Evolutionary conservation across 92 coral and sea anemone genomes (phyloP).

Genomic region (Epizoanthus fatuus): DNA sequence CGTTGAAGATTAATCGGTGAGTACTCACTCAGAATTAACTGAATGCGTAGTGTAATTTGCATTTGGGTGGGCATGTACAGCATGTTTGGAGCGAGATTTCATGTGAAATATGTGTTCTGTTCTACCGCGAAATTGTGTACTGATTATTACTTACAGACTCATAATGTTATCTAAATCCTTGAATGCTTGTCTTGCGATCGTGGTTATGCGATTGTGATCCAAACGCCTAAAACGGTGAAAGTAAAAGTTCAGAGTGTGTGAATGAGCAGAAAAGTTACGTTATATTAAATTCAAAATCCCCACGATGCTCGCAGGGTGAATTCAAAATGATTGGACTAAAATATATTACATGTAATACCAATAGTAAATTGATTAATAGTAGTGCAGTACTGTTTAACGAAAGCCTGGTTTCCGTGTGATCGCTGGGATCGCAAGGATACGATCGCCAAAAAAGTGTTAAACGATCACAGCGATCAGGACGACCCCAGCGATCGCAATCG

Average conservation of each 20-base stretch:
- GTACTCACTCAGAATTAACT: background rate
- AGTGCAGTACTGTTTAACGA: too few species aligned
- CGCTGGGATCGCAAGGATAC: too few species aligned
- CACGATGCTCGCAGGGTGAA: too few species aligned
- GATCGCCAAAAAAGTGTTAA: too few species aligned
- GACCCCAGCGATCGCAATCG: too few species aligned
- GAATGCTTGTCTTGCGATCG: constrained; percentile 78
- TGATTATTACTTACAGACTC: constrained; percentile 69
- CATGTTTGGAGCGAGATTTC: background rate
- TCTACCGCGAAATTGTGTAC: too few species aligned
- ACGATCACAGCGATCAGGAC: too few species aligned
- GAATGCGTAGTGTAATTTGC: background rate
- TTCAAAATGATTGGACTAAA: too few species aligned
- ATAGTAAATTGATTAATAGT: too few species aligned
- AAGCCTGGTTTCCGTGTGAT: too few species aligned
- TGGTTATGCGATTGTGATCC: constrained; percentile 85
- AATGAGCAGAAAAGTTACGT: background rate
- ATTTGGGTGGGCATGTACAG: background rate
- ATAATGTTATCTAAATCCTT: constrained; percentile 59
- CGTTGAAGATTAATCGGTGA: background rate
- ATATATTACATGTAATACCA: too few species aligned
- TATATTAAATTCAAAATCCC: background rate
- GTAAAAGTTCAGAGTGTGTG: background rate
- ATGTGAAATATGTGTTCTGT: too few species aligned
- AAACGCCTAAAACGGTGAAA: constrained; percentile 67